Conservation (phyloP, 2,113 vertebrate genomes). For the Donacobius atricapilla region DNA sequence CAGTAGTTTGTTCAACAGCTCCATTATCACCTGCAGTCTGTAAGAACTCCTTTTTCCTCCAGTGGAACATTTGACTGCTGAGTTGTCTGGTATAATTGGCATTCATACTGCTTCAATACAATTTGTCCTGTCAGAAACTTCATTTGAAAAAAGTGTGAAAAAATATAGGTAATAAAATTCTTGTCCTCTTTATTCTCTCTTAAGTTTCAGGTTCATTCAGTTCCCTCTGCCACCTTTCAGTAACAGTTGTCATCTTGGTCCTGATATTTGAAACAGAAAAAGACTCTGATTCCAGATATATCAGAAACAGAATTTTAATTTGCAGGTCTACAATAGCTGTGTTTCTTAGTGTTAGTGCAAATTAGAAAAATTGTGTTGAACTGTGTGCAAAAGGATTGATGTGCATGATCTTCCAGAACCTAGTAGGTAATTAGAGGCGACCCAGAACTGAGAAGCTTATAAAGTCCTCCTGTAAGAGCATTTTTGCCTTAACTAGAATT, state of each 20-base stretch:
- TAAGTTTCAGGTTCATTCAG: background rate
- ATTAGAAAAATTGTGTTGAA: background rate
- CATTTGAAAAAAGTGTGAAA: background rate
- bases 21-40: background rate
- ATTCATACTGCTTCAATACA: background rate
- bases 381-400: background rate
- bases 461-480: background rate
- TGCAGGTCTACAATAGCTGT: background rate
- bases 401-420: background rate
- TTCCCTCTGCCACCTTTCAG: background rate
- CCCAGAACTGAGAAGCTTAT: background rate
- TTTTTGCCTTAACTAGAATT: background rate
- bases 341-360: background rate
- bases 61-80: background rate
- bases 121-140: background rate
- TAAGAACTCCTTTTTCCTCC: background rate
- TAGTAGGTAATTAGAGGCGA: background rate
- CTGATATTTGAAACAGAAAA: background rate
- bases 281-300: background rate
- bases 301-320: background rate
- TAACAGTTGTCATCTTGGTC: background rate
- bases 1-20: background rate
- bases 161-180: background rate
- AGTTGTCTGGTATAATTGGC: background rate
- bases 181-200: background rate